phyloP scores from a whole-genome alignment of 37 sponge, comb jelly and placozoan genomes.

The Ephydatia muelleri region DNA sequence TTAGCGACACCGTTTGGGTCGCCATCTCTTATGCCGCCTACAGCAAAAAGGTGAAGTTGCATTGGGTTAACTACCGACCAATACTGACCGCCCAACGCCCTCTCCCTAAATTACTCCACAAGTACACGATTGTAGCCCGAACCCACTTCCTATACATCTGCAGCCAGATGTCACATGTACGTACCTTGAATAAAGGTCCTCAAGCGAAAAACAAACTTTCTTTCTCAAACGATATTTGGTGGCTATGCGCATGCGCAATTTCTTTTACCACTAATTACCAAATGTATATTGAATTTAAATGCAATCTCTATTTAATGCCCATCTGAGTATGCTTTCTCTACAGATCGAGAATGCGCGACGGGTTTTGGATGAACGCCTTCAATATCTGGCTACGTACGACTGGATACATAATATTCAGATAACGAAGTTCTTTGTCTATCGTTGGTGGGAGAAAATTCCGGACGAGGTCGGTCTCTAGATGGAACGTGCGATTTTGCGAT shows the following conservation, averaged over 20 bases:
- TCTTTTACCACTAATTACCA: too few species aligned
- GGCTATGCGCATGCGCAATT: constrained; percentile 11
- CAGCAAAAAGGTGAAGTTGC: neutral
- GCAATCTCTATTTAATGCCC: neutral
- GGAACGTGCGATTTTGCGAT: too few species aligned
- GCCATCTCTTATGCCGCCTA: constrained; percentile 36
- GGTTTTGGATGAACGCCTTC: constrained; percentile 14
- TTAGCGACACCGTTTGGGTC: constrained; percentile 62
- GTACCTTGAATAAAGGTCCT: too few species aligned
- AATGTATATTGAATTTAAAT: neutral
- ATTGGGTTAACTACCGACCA: neutral
- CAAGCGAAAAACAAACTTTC: too few species aligned
- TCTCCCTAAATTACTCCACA: neutral
- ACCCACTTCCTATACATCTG: too few species aligned
- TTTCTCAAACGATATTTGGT: too few species aligned
- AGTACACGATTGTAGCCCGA: neutral
- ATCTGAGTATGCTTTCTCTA: neutral
- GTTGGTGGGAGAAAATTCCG: constrained; percentile 55
- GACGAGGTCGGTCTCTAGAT: constrained; percentile 29
- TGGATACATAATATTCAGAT: constrained; percentile 72
- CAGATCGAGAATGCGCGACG: neutral
- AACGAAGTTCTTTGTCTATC: constrained; percentile 38
- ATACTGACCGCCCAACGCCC: neutral
- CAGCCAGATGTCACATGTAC: too few species aligned
- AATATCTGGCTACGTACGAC: constrained; percentile 20